Conservation (phyloP, 2,888 invertebrate species). For the Orthosia gothica region DNA sequence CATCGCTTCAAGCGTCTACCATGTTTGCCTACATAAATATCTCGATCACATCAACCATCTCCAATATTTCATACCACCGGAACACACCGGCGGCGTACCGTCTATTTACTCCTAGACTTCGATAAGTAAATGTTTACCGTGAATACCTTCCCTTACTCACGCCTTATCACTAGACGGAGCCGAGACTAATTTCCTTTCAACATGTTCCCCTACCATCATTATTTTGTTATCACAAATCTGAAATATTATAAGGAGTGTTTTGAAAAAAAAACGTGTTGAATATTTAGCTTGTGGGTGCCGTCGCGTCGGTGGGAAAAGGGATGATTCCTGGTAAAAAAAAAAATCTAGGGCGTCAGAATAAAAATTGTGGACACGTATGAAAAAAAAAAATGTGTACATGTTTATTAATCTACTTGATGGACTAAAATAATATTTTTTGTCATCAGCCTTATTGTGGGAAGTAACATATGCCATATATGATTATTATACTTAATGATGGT, state of each 20-base stretch:
- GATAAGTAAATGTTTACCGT: conserved; percentile 55
- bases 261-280: conserved; percentile 13
- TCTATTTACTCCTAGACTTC: conserved; percentile 47
- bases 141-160: conserved; percentile 36
- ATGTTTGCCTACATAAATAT: conserved; percentile 1
- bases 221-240: conserved; percentile 53
- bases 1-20: not conserved
- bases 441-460: not conserved
- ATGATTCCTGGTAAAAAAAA: no score
- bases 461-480: not conserved
- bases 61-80: conserved; percentile 30
- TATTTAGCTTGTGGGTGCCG: not conserved
- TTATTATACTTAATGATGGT: not conserved
- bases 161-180: conserved; percentile 51
- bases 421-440: no score
- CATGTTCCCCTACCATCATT: conserved; percentile 34
- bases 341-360: no score
- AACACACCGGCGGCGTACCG: conserved; percentile 33
- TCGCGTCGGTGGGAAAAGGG: no score
- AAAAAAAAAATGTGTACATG: no score
- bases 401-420: no score
- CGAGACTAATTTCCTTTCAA: conserved; percentile 61
- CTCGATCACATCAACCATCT: conserved; percentile 24
- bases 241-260: conserved; percentile 35
- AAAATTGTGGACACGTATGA: no score